phyloP scores from a whole-genome alignment of 2,797 vertebrate genomes.

The Falco naumanni region DNA sequence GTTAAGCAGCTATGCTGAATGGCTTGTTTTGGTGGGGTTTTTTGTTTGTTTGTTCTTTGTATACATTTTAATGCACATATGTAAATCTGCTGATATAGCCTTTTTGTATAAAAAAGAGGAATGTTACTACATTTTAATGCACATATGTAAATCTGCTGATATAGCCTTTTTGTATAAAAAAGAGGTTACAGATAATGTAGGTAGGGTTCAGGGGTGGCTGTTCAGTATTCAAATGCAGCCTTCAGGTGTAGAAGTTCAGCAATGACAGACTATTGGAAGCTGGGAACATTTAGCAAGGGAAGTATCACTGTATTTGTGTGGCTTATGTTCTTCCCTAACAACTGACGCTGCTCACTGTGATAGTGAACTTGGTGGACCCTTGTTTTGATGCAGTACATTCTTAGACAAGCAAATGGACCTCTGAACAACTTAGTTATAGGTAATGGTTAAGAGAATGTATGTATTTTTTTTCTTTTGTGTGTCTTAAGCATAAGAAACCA shows the following conservation, averaged over 20 bases:
- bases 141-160: fast-evolving
- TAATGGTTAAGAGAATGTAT: neutral
- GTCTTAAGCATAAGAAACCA: neutral
- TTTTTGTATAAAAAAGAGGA: neutral
- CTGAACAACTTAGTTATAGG: neutral
- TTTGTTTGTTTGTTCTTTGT: neutral
- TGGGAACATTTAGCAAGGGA: neutral
- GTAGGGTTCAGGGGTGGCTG: neutral
- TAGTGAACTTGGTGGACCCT: neutral
- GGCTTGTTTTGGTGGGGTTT: too few species aligned
- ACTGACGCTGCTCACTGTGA: fast-evolving
- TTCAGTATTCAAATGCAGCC: neutral
- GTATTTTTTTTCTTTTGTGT: neutral
- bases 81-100: neutral
- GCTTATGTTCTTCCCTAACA: neutral
- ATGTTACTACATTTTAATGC: too few species aligned
- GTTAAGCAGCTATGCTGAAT: neutral
- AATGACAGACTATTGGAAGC: neutral
- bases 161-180: neutral
- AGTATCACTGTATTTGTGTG: neutral
- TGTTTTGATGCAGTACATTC: neutral
- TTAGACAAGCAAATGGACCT: neutral
- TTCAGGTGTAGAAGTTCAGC: neutral
- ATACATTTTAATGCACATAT: fast-evolving
- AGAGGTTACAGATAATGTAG: neutral